Conservation (phyloP, 2,797 vertebrate species). For the Thunnus albacares region DNA sequence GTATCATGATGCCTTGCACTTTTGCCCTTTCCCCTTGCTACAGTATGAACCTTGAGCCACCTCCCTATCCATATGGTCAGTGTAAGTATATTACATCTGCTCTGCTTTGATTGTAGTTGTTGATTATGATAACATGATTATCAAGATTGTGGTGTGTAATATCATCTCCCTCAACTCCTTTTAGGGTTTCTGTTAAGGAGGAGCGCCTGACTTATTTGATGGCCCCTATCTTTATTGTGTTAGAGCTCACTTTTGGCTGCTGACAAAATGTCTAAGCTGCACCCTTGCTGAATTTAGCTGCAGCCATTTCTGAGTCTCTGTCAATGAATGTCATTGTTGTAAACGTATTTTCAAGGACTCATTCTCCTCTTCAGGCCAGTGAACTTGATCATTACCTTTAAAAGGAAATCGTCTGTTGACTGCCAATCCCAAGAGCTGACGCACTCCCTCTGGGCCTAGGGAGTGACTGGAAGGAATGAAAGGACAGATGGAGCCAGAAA, state of each 20-base stretch:
- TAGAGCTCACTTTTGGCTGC: slow-evolving; percentile 15
- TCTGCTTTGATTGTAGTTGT: not conserved
- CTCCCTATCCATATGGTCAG: slow-evolving; percentile 37
- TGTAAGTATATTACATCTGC: slow-evolving; percentile 21
- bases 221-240: slow-evolving; percentile 26
- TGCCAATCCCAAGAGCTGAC: slow-evolving; percentile 51
- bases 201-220: not conserved
- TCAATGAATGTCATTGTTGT: slow-evolving; percentile 53
- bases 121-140: slow-evolving; percentile 16
- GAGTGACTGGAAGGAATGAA: slow-evolving; percentile 61
- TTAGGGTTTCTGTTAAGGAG: slow-evolving; percentile 23
- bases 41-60: slow-evolving; percentile 35
- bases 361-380: slow-evolving; percentile 30
- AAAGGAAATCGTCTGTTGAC: slow-evolving; percentile 68
- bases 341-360: slow-evolving; percentile 57
- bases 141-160: not conserved
- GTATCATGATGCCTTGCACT: not conserved
- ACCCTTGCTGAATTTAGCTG: slow-evolving; percentile 29
- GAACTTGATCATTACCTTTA: slow-evolving; percentile 56
- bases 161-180: slow-evolving; percentile 4
- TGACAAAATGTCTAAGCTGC: slow-evolving; percentile 42
- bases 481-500: slow-evolving; percentile 63
- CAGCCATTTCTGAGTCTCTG: slow-evolving; percentile 24
- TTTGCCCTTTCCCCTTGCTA: slow-evolving; percentile 29
- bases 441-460: slow-evolving; percentile 40